These are phyloP conservation scores for Cydia pomonella DNA, from an alignment of 1,140 invertebrate genomes.

Conservation along the genomic window DNA sequence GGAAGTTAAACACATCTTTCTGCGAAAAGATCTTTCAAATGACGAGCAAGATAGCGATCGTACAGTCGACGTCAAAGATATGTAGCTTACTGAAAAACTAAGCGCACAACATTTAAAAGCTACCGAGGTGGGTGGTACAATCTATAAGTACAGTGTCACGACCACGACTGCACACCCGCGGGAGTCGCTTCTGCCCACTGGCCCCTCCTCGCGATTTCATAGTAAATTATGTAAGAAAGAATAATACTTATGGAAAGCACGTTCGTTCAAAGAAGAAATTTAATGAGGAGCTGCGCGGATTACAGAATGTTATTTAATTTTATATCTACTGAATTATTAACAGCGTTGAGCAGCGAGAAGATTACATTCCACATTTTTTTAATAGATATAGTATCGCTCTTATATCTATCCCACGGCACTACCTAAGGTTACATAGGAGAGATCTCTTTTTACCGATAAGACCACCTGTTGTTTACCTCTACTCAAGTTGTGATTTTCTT, in stretches of 20 bases:
- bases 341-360: not conserved
- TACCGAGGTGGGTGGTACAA: not conserved
- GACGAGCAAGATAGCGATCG: too few species aligned
- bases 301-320: not conserved
- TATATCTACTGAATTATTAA: not conserved
- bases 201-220: not conserved
- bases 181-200: not conserved
- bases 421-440: too few species aligned
- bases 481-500: too few species aligned
- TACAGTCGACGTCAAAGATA: too few species aligned
- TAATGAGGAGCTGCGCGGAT: slow-evolving; percentile 7
- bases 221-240: slow-evolving; percentile 12
- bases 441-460: too few species aligned
- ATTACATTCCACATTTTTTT: not conserved
- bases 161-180: not conserved
- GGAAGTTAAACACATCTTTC: too few species aligned
- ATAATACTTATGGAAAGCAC: slow-evolving; percentile 12
- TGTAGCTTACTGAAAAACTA: too few species aligned
- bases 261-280: not conserved
- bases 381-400: not conserved
- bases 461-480: too few species aligned
- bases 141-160: not conserved
- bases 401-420: too few species aligned
- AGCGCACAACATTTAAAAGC: not conserved
- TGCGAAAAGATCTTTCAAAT: too few species aligned